A percentile compares a stretch with the other conserved stretches of the same genome.
These are phyloP conservation scores for Odiellus spinosus DNA, from an alignment of 2,888 invertebrate genomes.

Conservation along the genomic window DNA sequence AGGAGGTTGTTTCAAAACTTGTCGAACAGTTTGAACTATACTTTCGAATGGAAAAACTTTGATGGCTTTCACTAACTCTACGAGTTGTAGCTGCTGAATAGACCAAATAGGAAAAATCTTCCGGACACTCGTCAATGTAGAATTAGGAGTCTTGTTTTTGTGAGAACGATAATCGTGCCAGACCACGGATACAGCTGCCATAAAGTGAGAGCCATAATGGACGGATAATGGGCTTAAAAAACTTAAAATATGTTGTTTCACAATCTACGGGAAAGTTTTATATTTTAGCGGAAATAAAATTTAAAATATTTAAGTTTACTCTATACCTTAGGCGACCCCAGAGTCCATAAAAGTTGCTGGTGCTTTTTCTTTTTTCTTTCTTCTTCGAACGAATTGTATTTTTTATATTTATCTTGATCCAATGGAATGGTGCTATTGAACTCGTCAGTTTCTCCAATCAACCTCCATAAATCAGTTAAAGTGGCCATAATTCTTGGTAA, in stretches of 20 bases:
- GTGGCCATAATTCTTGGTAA: constrained; percentile 65
- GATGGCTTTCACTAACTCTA: constrained; percentile 60
- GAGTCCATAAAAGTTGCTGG: constrained; percentile 25
- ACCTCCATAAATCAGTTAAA: constrained; percentile 53
- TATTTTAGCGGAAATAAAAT: no score
- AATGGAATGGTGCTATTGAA: no score
- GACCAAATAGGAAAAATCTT: constrained; percentile 47
- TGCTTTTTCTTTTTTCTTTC: neutral
- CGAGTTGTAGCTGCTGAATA: constrained; percentile 53
- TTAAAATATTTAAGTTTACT: no score
- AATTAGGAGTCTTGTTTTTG: neutral
- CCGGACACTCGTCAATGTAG: neutral
- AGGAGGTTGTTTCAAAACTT: constrained; percentile 58
- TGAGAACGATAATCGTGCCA: constrained; percentile 47
- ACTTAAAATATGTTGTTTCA: constrained; percentile 61
- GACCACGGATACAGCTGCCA: constrained; percentile 66
- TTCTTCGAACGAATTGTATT: no score
- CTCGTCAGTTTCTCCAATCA: constrained; percentile 1
- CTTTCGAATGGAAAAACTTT: constrained; percentile 69
- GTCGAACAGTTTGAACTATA: constrained; percentile 60
- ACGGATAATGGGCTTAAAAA: constrained; percentile 67
- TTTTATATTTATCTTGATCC: no score
- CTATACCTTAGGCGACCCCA: constrained; percentile 37
- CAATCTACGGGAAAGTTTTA: constrained; percentile 41
- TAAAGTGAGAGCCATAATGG: constrained; percentile 60